Percentiles rank a stretch among this genome's conserved stretches.
These are phyloP conservation scores for Ceratitis capitata DNA, from an alignment of 1,140 invertebrate species.

Conservation along the genomic window DNA sequence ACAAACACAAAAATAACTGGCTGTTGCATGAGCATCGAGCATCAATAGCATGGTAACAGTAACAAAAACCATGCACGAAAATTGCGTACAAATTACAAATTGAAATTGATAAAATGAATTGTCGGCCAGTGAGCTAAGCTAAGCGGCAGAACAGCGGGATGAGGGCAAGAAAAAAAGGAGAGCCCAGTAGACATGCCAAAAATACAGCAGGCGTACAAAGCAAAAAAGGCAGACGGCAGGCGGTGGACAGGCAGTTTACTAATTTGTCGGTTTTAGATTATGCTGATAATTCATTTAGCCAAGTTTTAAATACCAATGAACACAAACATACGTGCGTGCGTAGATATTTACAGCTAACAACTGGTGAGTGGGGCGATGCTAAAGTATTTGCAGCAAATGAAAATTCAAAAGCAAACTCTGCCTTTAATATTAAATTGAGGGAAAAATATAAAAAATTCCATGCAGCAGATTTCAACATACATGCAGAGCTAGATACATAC, in stretches of 20 bases:
- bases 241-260: not conserved
- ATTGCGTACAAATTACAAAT: constrained; percentile 26
- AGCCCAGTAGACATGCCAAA: not conserved
- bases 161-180: not conserved
- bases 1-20: too few relatives aligned
- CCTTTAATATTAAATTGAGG: not conserved
- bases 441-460: too few relatives aligned
- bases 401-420: not conserved
- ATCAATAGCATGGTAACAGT: too few relatives aligned
- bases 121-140: not conserved
- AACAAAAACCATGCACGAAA: not conserved
- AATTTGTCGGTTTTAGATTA: constrained; percentile 8
- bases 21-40: not conserved
- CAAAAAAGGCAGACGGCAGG: too few relatives aligned
- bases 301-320: not conserved
- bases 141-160: not conserved
- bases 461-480: too few relatives aligned
- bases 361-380: not conserved
- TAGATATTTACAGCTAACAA: too few relatives aligned
- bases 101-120: constrained; percentile 34
- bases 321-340: not conserved
- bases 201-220: not conserved
- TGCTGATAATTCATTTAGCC: not conserved
- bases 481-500: too few relatives aligned
- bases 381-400: not conserved